A percentile compares a stretch with the other conserved stretches of the same genome.
These are phyloP conservation scores for Loriculus beryllinus DNA, from an alignment of 2,797 vertebrate genomes.

Conservation along the genomic window DNA sequence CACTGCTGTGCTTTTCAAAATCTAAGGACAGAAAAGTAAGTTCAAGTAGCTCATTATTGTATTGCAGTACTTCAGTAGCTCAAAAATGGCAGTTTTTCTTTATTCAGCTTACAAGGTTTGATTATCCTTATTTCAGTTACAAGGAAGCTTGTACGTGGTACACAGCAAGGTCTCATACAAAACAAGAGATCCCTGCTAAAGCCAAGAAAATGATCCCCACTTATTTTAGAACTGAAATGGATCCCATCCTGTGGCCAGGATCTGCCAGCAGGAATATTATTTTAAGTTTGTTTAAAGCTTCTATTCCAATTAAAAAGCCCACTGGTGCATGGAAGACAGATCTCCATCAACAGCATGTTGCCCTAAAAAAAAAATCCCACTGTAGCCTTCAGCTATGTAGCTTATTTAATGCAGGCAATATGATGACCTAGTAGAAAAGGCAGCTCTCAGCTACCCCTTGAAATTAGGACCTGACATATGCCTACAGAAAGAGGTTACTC, in stretches of 20 bases:
- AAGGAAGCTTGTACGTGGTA: neutral
- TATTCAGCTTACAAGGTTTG: neutral
- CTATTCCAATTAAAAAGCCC: neutral
- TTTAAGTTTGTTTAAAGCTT: neutral
- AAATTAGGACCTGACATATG: neutral
- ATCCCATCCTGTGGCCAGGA: neutral
- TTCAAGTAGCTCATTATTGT: neutral
- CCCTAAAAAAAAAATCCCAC: neutral
- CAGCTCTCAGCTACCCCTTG: neutral
- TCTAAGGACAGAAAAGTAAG: constrained; percentile 78
- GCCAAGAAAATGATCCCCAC: neutral
- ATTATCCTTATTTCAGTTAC: neutral
- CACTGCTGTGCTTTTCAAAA: constrained; percentile 87
- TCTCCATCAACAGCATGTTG: neutral
- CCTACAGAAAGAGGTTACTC: neutral
- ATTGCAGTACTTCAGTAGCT: neutral
- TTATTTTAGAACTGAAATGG: neutral
- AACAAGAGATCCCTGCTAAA: neutral
- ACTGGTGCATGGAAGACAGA: neutral
- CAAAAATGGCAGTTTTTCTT: neutral
- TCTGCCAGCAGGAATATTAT: neutral
- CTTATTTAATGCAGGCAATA: neutral
- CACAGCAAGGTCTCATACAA: neutral
- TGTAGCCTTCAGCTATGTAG: neutral
- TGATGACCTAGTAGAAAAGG: neutral